A percentile compares a stretch with the other conserved stretches of the same genome.
Conservation (phyloP, 2,888 invertebrate genomes). For the Aspidapion aeneum region DNA sequence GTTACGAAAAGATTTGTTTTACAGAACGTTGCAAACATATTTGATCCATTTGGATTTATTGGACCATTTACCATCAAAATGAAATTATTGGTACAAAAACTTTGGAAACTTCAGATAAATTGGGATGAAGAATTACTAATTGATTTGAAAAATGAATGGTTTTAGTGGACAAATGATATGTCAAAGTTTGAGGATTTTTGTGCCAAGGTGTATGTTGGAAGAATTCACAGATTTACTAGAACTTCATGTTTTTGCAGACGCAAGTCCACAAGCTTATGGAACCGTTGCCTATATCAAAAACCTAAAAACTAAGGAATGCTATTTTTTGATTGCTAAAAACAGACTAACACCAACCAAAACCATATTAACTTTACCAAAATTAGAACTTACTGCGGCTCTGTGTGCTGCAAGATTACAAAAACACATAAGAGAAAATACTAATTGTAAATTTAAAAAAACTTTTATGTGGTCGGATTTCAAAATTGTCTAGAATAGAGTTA, state of each 20-base stretch:
- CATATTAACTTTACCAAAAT: constrained; percentile 3
- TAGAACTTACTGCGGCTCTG: constrained; percentile 1
- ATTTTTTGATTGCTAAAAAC: constrained; percentile 3
- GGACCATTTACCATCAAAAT: no score
- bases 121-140: no score
- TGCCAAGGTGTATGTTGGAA: no score
- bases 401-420: constrained; percentile 1
- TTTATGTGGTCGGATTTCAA: constrained; percentile 8
- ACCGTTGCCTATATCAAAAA: constrained; percentile 31
- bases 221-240: neutral
- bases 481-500: constrained; percentile 5
- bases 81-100: no score
- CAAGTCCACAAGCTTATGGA: constrained; percentile 11
- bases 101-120: no score
- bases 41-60: no score
- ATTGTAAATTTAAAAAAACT: neutral
- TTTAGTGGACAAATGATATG: no score
- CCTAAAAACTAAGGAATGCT: constrained; percentile 20
- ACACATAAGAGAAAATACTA: neutral
- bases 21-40: neutral
- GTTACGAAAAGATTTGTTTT: no score
- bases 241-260: constrained; percentile 7
- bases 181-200: no score
- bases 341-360: neutral
- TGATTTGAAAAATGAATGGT: no score